Percentiles rank a stretch among this genome's conserved stretches.
phyloP scores from a whole-genome alignment of 92 coral and sea anemone genomes.

The Epizoanthus fatuus region DNA sequence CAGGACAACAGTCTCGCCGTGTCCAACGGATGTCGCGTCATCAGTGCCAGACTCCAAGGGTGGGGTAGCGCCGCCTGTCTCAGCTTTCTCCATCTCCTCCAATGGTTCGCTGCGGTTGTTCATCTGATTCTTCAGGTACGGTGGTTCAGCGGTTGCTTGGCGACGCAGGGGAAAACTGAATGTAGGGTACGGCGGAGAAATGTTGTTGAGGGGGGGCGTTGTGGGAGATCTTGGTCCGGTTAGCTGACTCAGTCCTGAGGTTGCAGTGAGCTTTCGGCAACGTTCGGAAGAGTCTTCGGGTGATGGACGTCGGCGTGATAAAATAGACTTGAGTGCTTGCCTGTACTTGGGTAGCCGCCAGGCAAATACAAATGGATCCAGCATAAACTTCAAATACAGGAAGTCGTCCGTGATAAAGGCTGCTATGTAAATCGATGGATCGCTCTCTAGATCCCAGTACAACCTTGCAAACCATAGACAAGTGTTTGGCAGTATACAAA shows the following conservation, averaged over 20 bases:
- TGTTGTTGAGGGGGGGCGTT: not conserved
- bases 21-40: not conserved
- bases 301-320: not conserved
- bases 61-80: not conserved
- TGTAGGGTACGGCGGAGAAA: not conserved
- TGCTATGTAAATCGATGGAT: conserved; percentile 7
- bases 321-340: conserved; percentile 21
- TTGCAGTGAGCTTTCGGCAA: conserved; percentile 16
- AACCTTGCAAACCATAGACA: conserved; percentile 7
- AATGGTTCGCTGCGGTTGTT: conserved; percentile 3
- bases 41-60: not conserved
- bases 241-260: conserved; percentile 25
- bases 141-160: not conserved
- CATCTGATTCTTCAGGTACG: not conserved
- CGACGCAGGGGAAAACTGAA: not conserved
- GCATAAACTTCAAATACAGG: conserved; percentile 28
- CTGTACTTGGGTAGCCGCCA: conserved; percentile 37
- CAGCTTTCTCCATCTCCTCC: not conserved
- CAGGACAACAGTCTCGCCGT: not conserved
- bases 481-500: conserved; percentile 10
- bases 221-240: conserved; percentile 4
- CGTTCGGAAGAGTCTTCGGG: not conserved
- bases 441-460: conserved; percentile 22
- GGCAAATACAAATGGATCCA: conserved; percentile 39
- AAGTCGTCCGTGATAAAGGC: conserved; percentile 13